Base-by-base conservation (phyloP, 2,888 invertebrate species). In the Tipula helvola region DNA sequence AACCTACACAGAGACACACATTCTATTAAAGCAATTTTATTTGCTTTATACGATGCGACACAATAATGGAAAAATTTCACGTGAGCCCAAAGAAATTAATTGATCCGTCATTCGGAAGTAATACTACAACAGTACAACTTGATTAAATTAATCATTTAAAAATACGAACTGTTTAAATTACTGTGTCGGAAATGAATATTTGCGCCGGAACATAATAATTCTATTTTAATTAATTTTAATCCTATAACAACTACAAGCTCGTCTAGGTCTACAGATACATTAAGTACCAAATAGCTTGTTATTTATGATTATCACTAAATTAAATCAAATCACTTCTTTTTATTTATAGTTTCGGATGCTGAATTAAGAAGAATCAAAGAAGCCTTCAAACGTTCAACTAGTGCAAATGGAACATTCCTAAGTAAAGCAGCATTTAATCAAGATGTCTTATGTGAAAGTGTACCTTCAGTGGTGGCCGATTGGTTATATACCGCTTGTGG, bases 401-500 rank as follows among this genome's bases (percentile, higher is more conserved):
- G 96, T 87, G 93, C 94, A 87, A 95, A 94, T 36, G 93, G 94
- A 87, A 93, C 93, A 89, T 92, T 94, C 89, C 93, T 96, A 90
- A 95, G 95, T 89, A 94, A 95, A 89, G 94, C 94, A 89, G 94
- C 95, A 83, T 97, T 98, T 91, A 94, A 95, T 87, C 95, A 95
- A 90, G 96, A 97, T 92, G 97, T 97, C 86, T 92, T 97, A 87
- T 96, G 97, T 89, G 97, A 97, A 91, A 95, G 96, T 86, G 96
- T 97, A 36, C 97, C 97, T 3, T 91, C 92, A 86, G 94, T 95
- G 88, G 94, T 97, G 85, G 96, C 96, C 1, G 97, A 97, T 92
- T 94, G 95, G 92, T 92, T 97, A 86, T 97, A 95, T 91, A 93
- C 93, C 88, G 96, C 97, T 71, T 97, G 97, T 91, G 97, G 97